These are phyloP conservation scores for Tokudaia muenninki DNA, from an alignment of 2,797 vertebrate species.

Conservation along the genomic window DNA sequence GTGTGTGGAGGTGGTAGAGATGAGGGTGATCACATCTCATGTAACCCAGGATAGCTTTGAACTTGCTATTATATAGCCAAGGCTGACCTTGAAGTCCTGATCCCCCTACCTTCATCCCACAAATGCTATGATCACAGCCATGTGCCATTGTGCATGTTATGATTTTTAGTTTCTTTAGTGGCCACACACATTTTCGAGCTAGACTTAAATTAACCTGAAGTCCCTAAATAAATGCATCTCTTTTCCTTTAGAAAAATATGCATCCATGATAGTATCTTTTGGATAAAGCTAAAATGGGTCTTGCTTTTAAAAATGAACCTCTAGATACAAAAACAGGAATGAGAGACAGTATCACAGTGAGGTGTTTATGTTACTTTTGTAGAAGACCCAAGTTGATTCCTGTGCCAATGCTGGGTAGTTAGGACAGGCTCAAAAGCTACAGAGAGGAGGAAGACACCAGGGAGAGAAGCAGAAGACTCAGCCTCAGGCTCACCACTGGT, in stretches of 20 bases:
- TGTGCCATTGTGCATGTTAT: not conserved
- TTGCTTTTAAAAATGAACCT: not conserved
- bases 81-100: not conserved
- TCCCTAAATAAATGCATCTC: constrained; percentile 11
- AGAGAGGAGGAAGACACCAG: not conserved
- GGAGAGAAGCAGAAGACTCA: not conserved
- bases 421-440: not conserved
- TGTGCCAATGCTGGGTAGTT: not conserved
- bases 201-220: constrained; percentile 18
- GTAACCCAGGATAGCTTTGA: not conserved
- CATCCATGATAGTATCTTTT: not conserved
- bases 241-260: not conserved
- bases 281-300: not conserved
- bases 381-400: not conserved
- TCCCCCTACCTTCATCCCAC: not conserved
- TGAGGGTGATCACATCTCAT: too few relatives aligned
- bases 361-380: not conserved
- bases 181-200: constrained; percentile 24
- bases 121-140: not conserved
- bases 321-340: not conserved
- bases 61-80: not conserved
- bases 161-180: not conserved
- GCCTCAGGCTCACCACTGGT: not conserved
- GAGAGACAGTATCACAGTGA: not conserved
- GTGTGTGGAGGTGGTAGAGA: not conserved